phyloP scores from a whole-genome alignment of 2,113 vertebrate genomes.

The Tetrao urogallus region DNA sequence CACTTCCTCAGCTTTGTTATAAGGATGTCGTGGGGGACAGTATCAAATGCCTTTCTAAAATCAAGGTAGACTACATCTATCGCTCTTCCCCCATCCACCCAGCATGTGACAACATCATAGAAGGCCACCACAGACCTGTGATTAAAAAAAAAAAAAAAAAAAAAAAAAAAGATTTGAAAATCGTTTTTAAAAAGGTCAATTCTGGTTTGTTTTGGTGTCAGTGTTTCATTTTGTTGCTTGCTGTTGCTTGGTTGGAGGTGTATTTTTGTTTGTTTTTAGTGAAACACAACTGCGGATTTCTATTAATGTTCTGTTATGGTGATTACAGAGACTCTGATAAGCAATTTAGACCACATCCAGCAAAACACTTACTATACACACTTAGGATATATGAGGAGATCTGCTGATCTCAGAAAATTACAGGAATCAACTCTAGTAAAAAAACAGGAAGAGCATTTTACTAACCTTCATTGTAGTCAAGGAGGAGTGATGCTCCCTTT shows the following conservation, averaged over 20 bases:
- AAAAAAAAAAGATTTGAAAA: not conserved
- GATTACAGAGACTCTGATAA: not conserved
- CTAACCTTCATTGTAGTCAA: not conserved
- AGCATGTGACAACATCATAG: too few relatives aligned
- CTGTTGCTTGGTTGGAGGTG: not conserved
- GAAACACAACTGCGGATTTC: not conserved
- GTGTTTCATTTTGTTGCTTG: not conserved
- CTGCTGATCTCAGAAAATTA: not conserved
- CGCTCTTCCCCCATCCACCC: too few relatives aligned
- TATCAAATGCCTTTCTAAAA: too few relatives aligned
- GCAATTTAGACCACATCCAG: not conserved
- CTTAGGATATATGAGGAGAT: not conserved
- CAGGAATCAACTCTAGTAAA: not conserved
- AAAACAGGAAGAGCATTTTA: not conserved
- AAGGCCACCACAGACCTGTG: too few relatives aligned
- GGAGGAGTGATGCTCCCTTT: not conserved
- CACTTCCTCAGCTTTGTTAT: too few relatives aligned
- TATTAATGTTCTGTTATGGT: not conserved
- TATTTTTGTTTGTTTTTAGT: not conserved
- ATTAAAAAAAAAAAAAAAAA: too few relatives aligned
- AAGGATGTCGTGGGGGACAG: too few relatives aligned
- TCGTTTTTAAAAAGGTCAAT: not conserved
- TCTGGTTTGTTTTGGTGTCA: not conserved
- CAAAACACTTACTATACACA: not conserved
- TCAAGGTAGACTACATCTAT: too few relatives aligned